A percentile compares a stretch with the other conserved stretches of the same genome.
Evolutionary conservation across 2,113 vertebrate genomes (phyloP).

Genomic region (Fulmarus glacialis): DNA sequence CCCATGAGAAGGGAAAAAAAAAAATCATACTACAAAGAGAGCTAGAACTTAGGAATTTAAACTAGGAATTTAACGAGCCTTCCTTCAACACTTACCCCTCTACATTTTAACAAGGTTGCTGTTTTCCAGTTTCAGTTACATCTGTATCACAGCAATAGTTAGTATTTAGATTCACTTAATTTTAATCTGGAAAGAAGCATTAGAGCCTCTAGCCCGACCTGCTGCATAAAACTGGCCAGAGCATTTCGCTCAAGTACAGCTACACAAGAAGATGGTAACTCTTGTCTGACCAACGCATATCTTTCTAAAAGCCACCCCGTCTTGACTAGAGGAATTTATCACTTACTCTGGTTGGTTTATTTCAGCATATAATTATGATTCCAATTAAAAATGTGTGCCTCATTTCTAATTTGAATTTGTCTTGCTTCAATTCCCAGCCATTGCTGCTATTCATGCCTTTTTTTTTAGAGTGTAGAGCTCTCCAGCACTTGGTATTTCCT

Average conservation of each 20-base stretch:
- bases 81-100: background rate
- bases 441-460: background rate
- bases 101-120: background rate
- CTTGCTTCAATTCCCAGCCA: background rate
- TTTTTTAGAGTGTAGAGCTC: background rate
- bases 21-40: background rate
- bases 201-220: background rate
- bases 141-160: background rate
- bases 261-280: background rate
- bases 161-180: background rate
- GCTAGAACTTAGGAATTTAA: background rate
- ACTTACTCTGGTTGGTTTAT: background rate
- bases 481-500: background rate
- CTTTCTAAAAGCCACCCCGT: background rate
- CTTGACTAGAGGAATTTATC: background rate
- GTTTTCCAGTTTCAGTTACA: background rate
- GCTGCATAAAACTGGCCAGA: background rate
- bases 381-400: background rate
- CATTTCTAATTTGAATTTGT: background rate
- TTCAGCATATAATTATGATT: background rate
- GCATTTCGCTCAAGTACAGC: background rate
- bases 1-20: background rate
- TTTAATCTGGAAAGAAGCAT: background rate
- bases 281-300: fast-evolving
- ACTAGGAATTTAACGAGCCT: background rate